Base-by-base conservation (phyloP, 2,888 invertebrate species). In the Blastobasis adustella region DNA sequence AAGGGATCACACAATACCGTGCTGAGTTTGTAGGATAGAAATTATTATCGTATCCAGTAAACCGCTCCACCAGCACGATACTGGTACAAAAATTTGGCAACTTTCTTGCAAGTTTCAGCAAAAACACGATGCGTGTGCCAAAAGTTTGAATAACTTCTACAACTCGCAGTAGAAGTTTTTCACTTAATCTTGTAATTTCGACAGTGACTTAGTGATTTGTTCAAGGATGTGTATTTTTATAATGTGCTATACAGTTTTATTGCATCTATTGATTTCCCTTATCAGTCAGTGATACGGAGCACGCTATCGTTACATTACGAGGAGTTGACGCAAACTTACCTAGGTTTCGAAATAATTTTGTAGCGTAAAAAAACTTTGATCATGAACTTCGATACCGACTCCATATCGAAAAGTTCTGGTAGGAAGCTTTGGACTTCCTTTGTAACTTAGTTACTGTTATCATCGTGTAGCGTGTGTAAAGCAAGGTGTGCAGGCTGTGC, bases 401-500 rank as follows among this genome's bases (percentile, higher is more conserved):
- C 36, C 9, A 37, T 23, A 23, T 23, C 23, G 23, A 23, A 23
- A 23, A 23, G 23, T 43, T 52, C 49, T 40, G 8, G 10, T 39
- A 45, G 45, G 37, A 50, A 53, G 47, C 50, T 53, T 48, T 49
- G 52, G 53, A 49, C 7, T 44, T 48, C 45, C 55, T 54, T 49
- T 51, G 45, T 40, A 9, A 46, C 38, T 49, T 44, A 52, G 54
- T 58, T 59, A 62, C 62, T 60, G 59, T 57, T 64, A 63, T 65
- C 63, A 58, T 64, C 65, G 63, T 71, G 66, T 68, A 69, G 69
- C 73, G 73, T 76, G 74, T 76, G 75, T 76, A 77, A 81, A 83
- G 74, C 71, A 80, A 82, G 86, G 82, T 83, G 76, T 78, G 67
- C 75, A 77, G 73, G 74, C 67, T 75, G 65, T 75, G 71, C 69